Percentiles rank a stretch among this genome's conserved stretches.
phyloP scores from a whole-genome alignment of 2,888 invertebrate genomes.

The Meteorus colon region DNA sequence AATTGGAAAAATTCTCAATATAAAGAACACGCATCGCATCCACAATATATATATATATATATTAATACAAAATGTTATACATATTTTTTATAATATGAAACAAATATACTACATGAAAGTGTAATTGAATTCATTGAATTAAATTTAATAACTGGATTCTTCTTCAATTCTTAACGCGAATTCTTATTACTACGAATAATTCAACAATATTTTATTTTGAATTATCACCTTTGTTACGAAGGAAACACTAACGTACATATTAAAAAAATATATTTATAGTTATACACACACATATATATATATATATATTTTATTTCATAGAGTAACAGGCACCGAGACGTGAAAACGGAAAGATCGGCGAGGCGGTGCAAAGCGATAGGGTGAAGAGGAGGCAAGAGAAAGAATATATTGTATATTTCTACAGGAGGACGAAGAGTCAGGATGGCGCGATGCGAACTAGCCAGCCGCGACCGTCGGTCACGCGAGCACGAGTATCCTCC shows the following conservation, averaged over 20 bases:
- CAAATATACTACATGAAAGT: slow-evolving; percentile 32
- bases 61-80: background rate
- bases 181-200: slow-evolving; percentile 29
- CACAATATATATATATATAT: too few species aligned
- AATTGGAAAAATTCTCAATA: background rate
- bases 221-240: slow-evolving; percentile 39
- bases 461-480: slow-evolving; percentile 67
- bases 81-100: background rate
- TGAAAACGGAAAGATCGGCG: slow-evolving; percentile 43
- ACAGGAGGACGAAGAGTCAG: slow-evolving; percentile 51
- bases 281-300: background rate
- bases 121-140: slow-evolving; percentile 39
- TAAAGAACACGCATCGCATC: background rate
- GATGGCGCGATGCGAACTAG: slow-evolving; percentile 57
- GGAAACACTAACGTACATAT: slow-evolving; percentile 31
- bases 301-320: slow-evolving; percentile 22
- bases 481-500: slow-evolving; percentile 63
- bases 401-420: slow-evolving; percentile 35
- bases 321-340: slow-evolving; percentile 47
- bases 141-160: slow-evolving; percentile 34
- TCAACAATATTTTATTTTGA: slow-evolving; percentile 42
- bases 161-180: slow-evolving; percentile 28
- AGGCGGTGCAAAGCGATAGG: slow-evolving; percentile 31
- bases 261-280: background rate
- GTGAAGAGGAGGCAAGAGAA: slow-evolving; percentile 37